Conservation (phyloP, 2,888 invertebrate genomes). For the Melikaiella ostensackeni region DNA sequence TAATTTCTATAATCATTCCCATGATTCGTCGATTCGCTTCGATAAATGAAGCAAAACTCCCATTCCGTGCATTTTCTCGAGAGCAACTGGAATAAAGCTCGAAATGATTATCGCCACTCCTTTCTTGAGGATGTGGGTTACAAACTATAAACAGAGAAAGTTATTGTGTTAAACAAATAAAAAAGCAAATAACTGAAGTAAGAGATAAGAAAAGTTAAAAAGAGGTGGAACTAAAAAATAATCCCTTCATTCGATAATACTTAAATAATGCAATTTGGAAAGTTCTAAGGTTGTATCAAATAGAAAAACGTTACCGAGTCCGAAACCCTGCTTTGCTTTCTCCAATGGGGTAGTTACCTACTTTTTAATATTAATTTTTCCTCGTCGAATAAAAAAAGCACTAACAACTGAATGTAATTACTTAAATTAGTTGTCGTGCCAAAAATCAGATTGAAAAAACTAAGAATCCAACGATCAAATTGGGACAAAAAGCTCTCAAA, state of each 20-base stretch:
- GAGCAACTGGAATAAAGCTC: slow-evolving; percentile 35
- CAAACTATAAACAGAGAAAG: slow-evolving; percentile 48
- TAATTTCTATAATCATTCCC: slow-evolving; percentile 27
- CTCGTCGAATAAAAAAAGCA: too few species aligned
- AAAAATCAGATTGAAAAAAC: too few species aligned
- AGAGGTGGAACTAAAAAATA: too few species aligned
- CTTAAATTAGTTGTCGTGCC: too few species aligned
- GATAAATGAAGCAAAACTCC: slow-evolving; percentile 18
- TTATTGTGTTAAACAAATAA: slow-evolving; percentile 47
- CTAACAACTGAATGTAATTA: too few species aligned
- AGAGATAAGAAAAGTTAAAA: background rate
- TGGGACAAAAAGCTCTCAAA: too few species aligned
- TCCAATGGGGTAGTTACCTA: too few species aligned
- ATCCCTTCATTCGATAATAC: too few species aligned
- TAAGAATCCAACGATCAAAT: too few species aligned
- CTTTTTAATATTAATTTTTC: too few species aligned
- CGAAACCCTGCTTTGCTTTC: background rate
- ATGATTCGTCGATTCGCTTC: slow-evolving; percentile 40
- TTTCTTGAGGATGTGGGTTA: slow-evolving; percentile 30
- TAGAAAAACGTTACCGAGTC: background rate
- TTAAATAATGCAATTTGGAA: too few species aligned
- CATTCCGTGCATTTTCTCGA: slow-evolving; percentile 29
- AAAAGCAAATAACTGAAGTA: slow-evolving; percentile 44
- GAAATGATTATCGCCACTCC: slow-evolving; percentile 24
- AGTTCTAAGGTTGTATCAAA: background rate